These are phyloP conservation scores for Coregonus suidteri DNA, from an alignment of 2,797 vertebrate species.

Conservation along the genomic window DNA sequence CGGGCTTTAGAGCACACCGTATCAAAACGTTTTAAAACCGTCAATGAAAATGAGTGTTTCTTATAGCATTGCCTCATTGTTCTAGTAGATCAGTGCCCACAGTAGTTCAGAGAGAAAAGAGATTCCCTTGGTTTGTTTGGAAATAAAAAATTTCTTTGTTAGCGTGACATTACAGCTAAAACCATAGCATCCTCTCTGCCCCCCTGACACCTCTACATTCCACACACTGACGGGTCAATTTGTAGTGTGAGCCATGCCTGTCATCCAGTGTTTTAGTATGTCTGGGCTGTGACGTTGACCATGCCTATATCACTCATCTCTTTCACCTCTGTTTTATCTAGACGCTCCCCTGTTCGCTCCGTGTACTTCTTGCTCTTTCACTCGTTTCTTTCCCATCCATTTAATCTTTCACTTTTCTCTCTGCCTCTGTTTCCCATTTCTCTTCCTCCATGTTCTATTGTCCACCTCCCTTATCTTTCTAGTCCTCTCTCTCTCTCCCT, in stretches of 20 bases:
- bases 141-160: too few species aligned
- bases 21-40: neutral
- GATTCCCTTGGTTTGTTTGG: too few species aligned
- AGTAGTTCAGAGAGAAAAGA: too few species aligned
- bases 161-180: too few species aligned
- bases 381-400: neutral
- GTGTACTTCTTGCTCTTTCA: neutral
- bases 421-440: neutral
- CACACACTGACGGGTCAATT: constrained; percentile 18
- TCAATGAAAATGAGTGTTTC: too few species aligned
- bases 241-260: constrained; percentile 5
- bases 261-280: constrained; percentile 5
- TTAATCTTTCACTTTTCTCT: neutral
- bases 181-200: neutral
- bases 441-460: neutral
- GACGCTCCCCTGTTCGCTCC: neutral
- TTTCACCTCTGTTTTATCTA: constrained; percentile 4
- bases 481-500: constrained; percentile 10
- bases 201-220: constrained; percentile 25
- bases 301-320: constrained; percentile 12
- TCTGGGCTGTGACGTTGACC: constrained; percentile 4
- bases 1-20: neutral
- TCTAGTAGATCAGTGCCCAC: too few species aligned
- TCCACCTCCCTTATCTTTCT: neutral
- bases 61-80: too few species aligned